Base-by-base conservation (phyloP, 1,140 invertebrate species). In the Whitmania pigra region DNA sequence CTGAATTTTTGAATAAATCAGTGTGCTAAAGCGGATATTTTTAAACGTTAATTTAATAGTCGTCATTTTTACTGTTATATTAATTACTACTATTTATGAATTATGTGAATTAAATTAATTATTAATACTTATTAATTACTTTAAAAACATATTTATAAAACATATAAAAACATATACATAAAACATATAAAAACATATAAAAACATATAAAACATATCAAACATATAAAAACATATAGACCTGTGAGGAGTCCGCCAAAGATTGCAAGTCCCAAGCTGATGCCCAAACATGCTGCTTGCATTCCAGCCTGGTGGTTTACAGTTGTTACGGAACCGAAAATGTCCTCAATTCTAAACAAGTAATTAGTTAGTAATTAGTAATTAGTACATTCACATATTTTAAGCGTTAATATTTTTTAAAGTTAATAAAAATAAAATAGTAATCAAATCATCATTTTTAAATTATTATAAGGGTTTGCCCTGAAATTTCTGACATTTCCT, bases 281-380 rank as follows among this genome's bases (percentile, higher is more conserved):
- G 7, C 69, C 69, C n/a, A 71, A 22, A 22, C 29, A 31, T 49
- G 69, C 69, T n/a, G 36, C 69, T 49, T 71, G 69, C 69, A 43
- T 53, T 25, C 29, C 69, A 0, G 69, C 69, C 49, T 54, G 36
- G 3, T 43, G 2, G 11, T 27, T 27, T 1, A 49, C 20, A 7
- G 20, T 71, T 15, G 5, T 49, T 36, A 7, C 69, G 0, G 11
- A 0, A 9, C 20, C 40, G 20, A 25, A 20, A 15, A 25, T 49
- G 22, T 25, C 40, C 15, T 25, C 18, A 49, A 27, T 53, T 4
- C 69, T 49, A 25, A 18, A 25, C 15, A n/a, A 49, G 15, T 71
- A 1, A 25, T 25, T 43, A 36, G 31, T 36, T 6, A 36, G 2
- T 36, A 25, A 25, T 11, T 7, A 49, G 22, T 25, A 5, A 7